A percentile compares a stretch with the other conserved stretches of the same genome.
These are phyloP conservation scores for Tiliacea aurago DNA, from an alignment of 2,888 invertebrate genomes.

Conservation along the genomic window DNA sequence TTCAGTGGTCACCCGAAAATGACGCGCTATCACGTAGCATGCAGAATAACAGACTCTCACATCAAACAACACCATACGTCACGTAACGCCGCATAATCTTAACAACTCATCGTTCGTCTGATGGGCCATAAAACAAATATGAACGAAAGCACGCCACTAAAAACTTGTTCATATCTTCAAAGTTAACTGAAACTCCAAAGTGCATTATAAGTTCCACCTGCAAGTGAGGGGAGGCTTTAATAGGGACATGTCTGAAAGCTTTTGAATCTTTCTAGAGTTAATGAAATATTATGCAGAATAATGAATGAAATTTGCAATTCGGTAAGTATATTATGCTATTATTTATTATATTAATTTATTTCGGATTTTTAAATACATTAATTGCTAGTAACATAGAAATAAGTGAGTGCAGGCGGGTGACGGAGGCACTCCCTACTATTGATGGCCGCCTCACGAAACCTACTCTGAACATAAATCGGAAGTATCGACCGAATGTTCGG, in stretches of 20 bases:
- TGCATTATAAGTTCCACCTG: conserved; percentile 84
- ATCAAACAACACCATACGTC: not conserved
- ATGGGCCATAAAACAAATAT: conserved; percentile 72
- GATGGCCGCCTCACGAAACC: too few relatives aligned
- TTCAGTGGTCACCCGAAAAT: not conserved
- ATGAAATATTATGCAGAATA: conserved; percentile 65
- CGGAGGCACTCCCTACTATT: too few relatives aligned
- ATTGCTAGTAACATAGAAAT: too few relatives aligned
- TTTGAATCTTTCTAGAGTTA: conserved; percentile 72
- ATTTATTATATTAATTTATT: too few relatives aligned
- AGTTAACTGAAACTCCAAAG: conserved; percentile 74
- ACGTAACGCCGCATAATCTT: conserved; percentile 10
- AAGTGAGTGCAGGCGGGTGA: too few relatives aligned
- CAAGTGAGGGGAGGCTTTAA: conserved; percentile 64
- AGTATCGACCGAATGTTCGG: too few relatives aligned
- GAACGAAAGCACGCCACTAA: conserved; percentile 62
- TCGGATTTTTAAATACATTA: too few relatives aligned
- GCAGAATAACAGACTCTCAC: not conserved
- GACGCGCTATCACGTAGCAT: not conserved
- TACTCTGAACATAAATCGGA: too few relatives aligned
- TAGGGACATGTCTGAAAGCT: conserved; percentile 75
- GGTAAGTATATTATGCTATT: conserved; percentile 38
- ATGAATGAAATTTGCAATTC: conserved; percentile 66
- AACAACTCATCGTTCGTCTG: conserved; percentile 30
- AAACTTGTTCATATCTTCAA: conserved; percentile 78